Conservation (phyloP, 2,888 invertebrate species). For the Myopa testacea region DNA sequence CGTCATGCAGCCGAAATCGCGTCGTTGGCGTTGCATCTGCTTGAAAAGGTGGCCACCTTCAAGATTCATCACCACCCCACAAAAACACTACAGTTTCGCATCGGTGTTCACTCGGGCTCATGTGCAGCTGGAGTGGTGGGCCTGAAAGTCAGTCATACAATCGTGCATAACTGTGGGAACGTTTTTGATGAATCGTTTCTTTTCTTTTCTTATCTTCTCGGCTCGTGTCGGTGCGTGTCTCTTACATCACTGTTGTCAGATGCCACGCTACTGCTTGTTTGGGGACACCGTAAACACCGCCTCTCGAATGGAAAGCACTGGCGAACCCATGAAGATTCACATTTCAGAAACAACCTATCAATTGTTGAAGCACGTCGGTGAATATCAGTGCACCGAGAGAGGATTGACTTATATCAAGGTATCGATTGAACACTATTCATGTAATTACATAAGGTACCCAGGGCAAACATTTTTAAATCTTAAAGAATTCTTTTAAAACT, state of each 20-base stretch:
- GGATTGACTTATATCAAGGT: constrained; percentile 82
- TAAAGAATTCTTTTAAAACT: too few relatives aligned
- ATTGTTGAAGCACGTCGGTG: constrained; percentile 77
- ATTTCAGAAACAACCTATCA: constrained; percentile 79
- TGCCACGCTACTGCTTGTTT: constrained; percentile 87
- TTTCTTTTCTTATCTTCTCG: neutral
- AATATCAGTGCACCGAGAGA: constrained; percentile 79
- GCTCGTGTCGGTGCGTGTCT: constrained; percentile 53
- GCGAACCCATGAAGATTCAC: constrained; percentile 80
- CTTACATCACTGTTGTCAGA: constrained; percentile 68
- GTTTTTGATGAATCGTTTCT: neutral
- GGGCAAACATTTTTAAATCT: too few relatives aligned
- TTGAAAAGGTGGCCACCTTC: constrained; percentile 78
- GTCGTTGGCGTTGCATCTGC: constrained; percentile 80
- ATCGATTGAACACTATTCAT: constrained; percentile 43
- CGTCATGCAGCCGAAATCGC: constrained; percentile 84
- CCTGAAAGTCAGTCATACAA: constrained; percentile 64
- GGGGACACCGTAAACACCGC: constrained; percentile 88
- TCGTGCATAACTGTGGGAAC: neutral
- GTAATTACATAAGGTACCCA: neutral
- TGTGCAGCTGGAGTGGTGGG: constrained; percentile 88
- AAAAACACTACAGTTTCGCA: constrained; percentile 77
- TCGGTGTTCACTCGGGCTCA: constrained; percentile 79
- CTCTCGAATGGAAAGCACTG: constrained; percentile 82
- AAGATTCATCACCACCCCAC: constrained; percentile 77